phyloP scores from a whole-genome alignment of 1,140 invertebrate genomes.

The Bilobella aurantiaca region DNA sequence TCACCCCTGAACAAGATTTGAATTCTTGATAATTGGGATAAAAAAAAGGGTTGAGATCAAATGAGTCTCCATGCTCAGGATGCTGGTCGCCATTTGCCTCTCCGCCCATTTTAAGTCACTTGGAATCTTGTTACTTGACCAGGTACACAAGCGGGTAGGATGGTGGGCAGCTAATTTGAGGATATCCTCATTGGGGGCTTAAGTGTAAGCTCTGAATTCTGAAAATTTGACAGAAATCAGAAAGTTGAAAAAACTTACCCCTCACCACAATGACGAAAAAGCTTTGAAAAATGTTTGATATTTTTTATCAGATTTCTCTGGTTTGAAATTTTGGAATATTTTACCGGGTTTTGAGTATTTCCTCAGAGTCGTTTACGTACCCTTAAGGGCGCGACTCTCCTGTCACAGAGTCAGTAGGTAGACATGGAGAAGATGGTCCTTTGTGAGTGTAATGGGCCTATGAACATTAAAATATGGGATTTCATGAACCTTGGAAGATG shows the following conservation, averaged over 20 bases:
- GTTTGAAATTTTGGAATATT: too few species aligned
- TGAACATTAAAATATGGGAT: background rate
- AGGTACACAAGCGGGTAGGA: too few species aligned
- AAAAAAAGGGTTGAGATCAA: background rate
- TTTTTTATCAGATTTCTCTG: too few species aligned
- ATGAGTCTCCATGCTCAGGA: background rate
- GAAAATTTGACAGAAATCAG: too few species aligned
- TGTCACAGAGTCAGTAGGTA: background rate
- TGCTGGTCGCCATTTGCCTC: constrained; percentile 1
- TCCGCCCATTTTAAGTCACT: background rate
- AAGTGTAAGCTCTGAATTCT: too few species aligned
- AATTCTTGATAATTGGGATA: constrained; percentile 1
- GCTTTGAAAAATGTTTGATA: too few species aligned
- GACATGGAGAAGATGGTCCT: background rate
- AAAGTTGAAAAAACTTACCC: too few species aligned
- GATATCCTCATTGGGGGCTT: too few species aligned
- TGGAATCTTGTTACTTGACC: too few species aligned
- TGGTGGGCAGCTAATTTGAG: too few species aligned
- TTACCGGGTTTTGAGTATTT: too few species aligned
- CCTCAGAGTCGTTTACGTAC: background rate
- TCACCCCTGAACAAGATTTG: background rate
- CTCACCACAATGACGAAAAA: too few species aligned
- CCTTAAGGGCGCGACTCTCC: background rate
- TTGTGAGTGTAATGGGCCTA: background rate
- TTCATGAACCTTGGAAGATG: background rate